These are phyloP conservation scores for Erynnis tages DNA, from an alignment of 2,888 invertebrate species.

Conservation along the genomic window DNA sequence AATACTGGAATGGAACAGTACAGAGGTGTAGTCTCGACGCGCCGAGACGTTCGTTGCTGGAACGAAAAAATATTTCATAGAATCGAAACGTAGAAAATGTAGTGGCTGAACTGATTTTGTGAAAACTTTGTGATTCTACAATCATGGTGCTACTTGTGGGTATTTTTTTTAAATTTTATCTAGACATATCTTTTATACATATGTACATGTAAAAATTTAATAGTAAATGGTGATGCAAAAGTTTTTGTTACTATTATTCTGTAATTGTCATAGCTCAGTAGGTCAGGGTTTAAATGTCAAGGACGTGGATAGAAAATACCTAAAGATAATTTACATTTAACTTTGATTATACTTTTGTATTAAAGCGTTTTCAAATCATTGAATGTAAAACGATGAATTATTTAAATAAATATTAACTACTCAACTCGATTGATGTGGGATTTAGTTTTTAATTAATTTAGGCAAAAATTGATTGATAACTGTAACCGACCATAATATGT, in stretches of 20 bases:
- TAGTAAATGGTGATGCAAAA: neutral
- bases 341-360: no score
- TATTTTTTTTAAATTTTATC: constrained; percentile 44
- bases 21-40: constrained; percentile 40
- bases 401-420: neutral
- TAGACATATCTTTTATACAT: constrained; percentile 1
- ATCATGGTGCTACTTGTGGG: constrained; percentile 57
- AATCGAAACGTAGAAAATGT: constrained; percentile 56
- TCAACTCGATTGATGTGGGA: no score
- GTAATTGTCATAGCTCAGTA: no score
- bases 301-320: no score
- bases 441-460: no score
- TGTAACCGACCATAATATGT: neutral
- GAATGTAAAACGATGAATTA: neutral
- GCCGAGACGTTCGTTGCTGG: constrained; percentile 34
- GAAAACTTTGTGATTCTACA: constrained; percentile 42
- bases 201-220: neutral
- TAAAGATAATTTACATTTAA: no score
- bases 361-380: no score
- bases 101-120: constrained; percentile 53
- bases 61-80: constrained; percentile 44
- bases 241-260: no score
- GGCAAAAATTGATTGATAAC: neutral
- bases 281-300: neutral
- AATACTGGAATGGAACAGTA: constrained; percentile 36